Evolutionary conservation across 2,797 vertebrate species (phyloP), one percentile per base, ranked within the genome.

Genomic region (Pempheris klunzingeri): DNA sequence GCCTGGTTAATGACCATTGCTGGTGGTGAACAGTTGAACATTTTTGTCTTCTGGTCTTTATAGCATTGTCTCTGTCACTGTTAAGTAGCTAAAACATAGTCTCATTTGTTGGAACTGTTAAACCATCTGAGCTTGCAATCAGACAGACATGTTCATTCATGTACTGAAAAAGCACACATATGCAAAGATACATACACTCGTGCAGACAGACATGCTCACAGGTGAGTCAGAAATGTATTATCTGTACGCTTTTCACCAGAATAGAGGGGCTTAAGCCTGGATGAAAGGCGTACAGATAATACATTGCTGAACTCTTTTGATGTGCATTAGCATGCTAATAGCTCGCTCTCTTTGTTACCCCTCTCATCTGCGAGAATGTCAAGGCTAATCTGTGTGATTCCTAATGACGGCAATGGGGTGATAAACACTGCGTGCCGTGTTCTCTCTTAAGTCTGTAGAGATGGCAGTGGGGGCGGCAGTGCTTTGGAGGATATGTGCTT

Each of bases 311-410:
- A 88, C 83, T 87, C 81, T 84, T 90, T 81, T 87, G 86, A 90
- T 82, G 82, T 81, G 80, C 83, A 93, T 93, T 94, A 93, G 85
- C 87, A 92, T 94, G 86, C 80, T 93, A 93, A 93, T 88, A 89
- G 87, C 80, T 60, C 17, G 24, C 85, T 90, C 74, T 73, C 72
- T 89, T 92, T 92, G 89, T 93, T 93, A 91, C 73, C 53, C 60
- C 77, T 85, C 86, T 92, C 85, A 90, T 91, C 92, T 90, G 83
- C 28, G 62, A 92, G 86, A 89, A 86, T 90, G 90, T 89, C 81
- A 90, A 75, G 85, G 86, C 89, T 92, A 92, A 94, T 93, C 91
- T 90, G 87, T 80, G 79, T 86, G 87, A 90, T 89, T 91, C 77
- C 84, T 89, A 86, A 92, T 90, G 90, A 92, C 80, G 54, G 88